These are phyloP conservation scores for Styela plicata DNA, from an alignment of 23 tunicate species.

Conservation along the genomic window DNA sequence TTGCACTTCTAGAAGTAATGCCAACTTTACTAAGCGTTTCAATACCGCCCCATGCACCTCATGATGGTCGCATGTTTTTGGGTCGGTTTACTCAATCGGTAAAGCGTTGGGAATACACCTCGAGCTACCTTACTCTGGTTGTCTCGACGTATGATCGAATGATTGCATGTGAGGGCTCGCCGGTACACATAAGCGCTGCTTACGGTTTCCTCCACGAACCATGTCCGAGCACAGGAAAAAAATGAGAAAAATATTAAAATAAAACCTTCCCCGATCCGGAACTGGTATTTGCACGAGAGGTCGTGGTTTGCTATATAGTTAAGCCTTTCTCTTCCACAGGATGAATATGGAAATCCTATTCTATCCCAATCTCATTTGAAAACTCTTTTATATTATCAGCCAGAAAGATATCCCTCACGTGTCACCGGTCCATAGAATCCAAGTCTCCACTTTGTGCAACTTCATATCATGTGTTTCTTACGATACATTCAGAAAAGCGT, in stretches of 20 bases:
- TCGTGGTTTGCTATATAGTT: background rate
- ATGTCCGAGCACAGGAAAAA: background rate
- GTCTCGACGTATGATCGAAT: too few species aligned
- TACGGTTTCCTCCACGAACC: background rate
- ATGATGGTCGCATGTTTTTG: too few species aligned
- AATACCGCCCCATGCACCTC: too few species aligned
- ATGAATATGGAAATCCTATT: background rate
- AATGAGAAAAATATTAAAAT: too few species aligned
- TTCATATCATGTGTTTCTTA: slow-evolving; percentile 3
- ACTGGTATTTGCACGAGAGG: background rate
- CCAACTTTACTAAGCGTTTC: too few species aligned
- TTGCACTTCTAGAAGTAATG: too few species aligned
- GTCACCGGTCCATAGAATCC: slow-evolving; percentile 1
- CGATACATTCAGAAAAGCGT: background rate
- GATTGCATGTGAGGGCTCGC: too few species aligned
- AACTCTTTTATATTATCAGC: too few species aligned
- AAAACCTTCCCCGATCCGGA: background rate
- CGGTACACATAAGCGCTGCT: background rate
- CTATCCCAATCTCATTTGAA: too few species aligned
- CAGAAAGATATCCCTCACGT: background rate
- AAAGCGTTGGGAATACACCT: too few species aligned
- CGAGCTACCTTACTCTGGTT: too few species aligned
- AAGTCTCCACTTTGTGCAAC: background rate
- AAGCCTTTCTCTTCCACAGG: background rate
- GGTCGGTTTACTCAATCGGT: too few species aligned